phyloP scores from a whole-genome alignment of 2,113 vertebrate genomes.

The Myodes glareolus region DNA sequence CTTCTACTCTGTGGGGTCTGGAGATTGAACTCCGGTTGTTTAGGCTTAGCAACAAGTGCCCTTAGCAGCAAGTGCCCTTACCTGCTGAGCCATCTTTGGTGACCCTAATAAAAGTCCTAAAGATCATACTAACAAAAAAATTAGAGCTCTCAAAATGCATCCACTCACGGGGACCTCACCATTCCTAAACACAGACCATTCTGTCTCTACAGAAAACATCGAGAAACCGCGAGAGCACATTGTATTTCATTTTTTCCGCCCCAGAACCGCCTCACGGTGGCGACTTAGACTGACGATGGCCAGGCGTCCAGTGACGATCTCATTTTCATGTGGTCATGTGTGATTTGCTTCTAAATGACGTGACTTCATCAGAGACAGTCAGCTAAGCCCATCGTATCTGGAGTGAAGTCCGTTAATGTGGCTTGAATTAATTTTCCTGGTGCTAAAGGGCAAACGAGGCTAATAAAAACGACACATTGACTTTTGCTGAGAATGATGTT shows the following conservation, averaged over 20 bases:
- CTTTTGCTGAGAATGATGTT: conserved; percentile 85
- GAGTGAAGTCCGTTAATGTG: conserved; percentile 79
- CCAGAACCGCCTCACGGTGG: accelerated
- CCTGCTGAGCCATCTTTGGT: background rate
- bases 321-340: background rate
- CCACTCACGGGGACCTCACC: background rate
- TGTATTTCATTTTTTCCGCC: too few species aligned
- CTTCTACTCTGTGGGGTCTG: background rate
- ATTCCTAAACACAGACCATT: background rate
- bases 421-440: conserved; percentile 85
- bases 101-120: background rate
- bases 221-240: accelerated
- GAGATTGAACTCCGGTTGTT: background rate
- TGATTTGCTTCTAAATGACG: background rate
- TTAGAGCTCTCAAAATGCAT: accelerated
- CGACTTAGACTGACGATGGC: background rate
- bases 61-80: background rate
- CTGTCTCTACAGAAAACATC: accelerated
- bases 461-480: conserved; percentile 88
- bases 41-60: background rate
- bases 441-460: conserved; percentile 86
- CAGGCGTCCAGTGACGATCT: background rate
- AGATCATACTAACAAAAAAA: background rate
- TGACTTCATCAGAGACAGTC: conserved; percentile 70
- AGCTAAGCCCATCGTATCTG: conserved; percentile 58